These are phyloP conservation scores for Galemys pyrenaicus DNA, from an alignment of 2,113 vertebrate genomes.

Conservation along the genomic window DNA sequence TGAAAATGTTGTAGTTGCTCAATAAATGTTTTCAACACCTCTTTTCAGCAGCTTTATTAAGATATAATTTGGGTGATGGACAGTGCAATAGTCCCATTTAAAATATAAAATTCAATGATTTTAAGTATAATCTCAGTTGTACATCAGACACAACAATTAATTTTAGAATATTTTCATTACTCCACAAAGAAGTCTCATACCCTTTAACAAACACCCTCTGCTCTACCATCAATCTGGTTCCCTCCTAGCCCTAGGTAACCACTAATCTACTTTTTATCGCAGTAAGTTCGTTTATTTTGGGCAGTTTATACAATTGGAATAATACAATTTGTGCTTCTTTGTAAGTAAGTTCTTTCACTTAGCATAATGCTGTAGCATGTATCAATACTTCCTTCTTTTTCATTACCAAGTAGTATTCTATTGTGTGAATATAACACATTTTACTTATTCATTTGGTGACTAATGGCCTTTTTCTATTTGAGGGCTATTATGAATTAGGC, in stretches of 20 bases:
- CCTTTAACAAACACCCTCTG: background rate
- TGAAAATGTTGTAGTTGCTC: background rate
- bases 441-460: background rate
- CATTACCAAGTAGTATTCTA: background rate
- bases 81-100: background rate
- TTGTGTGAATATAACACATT: background rate
- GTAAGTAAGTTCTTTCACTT: background rate
- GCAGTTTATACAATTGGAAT: background rate
- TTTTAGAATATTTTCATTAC: background rate
- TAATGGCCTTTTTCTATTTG: background rate
- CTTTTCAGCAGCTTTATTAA: background rate
- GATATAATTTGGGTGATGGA: background rate
- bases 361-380: background rate
- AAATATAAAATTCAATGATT: background rate
- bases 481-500: background rate
- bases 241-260: background rate
- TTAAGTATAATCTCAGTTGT: background rate
- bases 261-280: background rate
- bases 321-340: background rate
- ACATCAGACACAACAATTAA: background rate
- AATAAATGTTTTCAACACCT: background rate
- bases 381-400: background rate
- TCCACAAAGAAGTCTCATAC: background rate
- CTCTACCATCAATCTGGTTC: rapidly evolving
- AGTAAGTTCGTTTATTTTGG: background rate